A percentile compares a stretch with the other conserved stretches of the same genome.
These are phyloP conservation scores for Triplophysa yarkandensis DNA, from an alignment of 2,797 vertebrate species.

Conservation along the genomic window DNA sequence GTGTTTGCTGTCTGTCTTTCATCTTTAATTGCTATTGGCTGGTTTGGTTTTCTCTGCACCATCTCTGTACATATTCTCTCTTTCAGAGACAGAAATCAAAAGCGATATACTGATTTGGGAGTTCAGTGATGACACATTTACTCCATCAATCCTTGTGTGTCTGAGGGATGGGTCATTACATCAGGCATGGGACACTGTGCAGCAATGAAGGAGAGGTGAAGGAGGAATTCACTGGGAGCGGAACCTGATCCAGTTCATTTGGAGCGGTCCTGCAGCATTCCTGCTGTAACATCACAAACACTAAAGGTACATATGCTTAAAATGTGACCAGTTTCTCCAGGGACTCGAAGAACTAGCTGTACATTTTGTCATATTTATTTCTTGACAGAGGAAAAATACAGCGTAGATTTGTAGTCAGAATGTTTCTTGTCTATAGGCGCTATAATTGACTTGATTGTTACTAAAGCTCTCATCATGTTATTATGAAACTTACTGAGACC, in stretches of 20 bases:
- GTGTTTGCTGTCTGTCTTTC: constrained; percentile 50
- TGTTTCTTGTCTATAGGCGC: too few species aligned
- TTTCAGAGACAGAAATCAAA: constrained; percentile 8
- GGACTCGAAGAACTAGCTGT: neutral
- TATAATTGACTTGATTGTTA: too few species aligned
- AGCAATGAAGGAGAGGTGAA: neutral
- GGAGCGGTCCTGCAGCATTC: constrained; percentile 19
- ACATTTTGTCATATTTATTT: neutral
- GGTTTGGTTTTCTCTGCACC: neutral
- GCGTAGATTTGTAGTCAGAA: neutral
- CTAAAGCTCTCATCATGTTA: too few species aligned
- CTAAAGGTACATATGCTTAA: constrained; percentile 16
- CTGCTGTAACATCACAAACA: constrained; percentile 3
- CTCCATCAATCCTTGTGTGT: constrained; percentile 15
- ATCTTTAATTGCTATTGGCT: neutral
- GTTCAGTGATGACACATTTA: neutral
- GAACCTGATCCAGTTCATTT: constrained; percentile 36
- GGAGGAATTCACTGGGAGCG: neutral
- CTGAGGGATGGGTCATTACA: neutral
- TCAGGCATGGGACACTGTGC: neutral
- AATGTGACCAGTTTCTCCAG: neutral
- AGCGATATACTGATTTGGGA: constrained; percentile 5
- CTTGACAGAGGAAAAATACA: neutral
- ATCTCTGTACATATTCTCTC: neutral
- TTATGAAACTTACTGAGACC: too few species aligned